Base-by-base conservation (phyloP, 2,888 invertebrate species). In the Parochlus steinenii region DNA sequence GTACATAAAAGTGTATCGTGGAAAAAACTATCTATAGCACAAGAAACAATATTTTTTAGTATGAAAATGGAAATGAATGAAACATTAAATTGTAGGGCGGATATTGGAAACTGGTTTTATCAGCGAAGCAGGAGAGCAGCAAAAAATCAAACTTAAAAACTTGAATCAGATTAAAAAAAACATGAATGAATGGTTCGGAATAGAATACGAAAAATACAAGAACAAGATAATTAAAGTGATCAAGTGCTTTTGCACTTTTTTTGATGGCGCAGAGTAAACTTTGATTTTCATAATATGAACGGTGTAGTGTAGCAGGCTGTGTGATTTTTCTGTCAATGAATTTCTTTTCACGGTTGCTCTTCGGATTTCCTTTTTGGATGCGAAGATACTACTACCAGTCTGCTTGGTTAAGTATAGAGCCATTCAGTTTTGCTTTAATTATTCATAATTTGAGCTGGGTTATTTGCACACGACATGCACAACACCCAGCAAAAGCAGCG, bases 11-110 rank as follows among this genome's bases (percentile, higher is more conserved):
- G n/a, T n/a, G n/a, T n/a, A n/a, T n/a, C n/a, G n/a, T n/a, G n/a
- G n/a, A n/a, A n/a, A n/a, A n/a, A n/a, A n/a, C n/a, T n/a, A n/a
- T n/a, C n/a, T n/a, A n/a, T n/a, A n/a, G n/a, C n/a, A n/a, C n/a
- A n/a, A n/a, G n/a, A n/a, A n/a, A n/a, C n/a, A n/a, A n/a, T n/a
- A n/a, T n/a, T n/a, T n/a, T n/a, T n/a, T n/a, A n/a, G n/a, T n/a
- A n/a, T n/a, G n/a, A n/a, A n/a, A n/a, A n/a, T n/a, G n/a, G n/a
- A n/a, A n/a, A n/a, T n/a, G n/a, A n/a, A n/a, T n/a, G n/a, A n/a
- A n/a, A n/a, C n/a, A n/a, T n/a, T n/a, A n/a, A n/a, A n/a, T 34
- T 34, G 16, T 34, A 20, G 34, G 34, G 34, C 34, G 34, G 34
- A 34, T 34, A 34, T 34, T 33, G 19, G 23, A 33, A 34, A 34